Percentiles rank a stretch among this genome's conserved stretches.
These are phyloP conservation scores for Zootoca vivipara DNA, from an alignment of 2,113 vertebrate genomes.

Conservation along the genomic window DNA sequence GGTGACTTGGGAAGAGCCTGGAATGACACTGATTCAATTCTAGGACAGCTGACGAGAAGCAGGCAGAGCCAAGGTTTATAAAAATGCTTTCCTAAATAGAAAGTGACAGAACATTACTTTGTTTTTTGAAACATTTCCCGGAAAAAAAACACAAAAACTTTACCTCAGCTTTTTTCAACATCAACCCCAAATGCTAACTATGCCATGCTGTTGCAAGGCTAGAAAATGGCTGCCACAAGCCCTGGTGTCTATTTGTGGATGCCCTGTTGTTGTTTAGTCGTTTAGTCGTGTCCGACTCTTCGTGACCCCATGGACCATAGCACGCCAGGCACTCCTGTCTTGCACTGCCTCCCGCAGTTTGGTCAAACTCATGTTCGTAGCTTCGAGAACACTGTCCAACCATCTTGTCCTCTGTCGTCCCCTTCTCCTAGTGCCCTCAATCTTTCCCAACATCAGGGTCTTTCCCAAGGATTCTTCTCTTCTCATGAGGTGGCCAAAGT, in stretches of 20 bases:
- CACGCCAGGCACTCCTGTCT: no score
- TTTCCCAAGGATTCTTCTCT: no score
- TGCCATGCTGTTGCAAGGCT: neutral
- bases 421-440: no score
- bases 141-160: neutral
- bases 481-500: no score
- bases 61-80: constrained; percentile 3
- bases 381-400: no score
- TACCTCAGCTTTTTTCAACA: neutral
- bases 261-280: no score
- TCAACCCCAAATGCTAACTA: neutral
- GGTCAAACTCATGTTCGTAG: no score
- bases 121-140: constrained; percentile 32
- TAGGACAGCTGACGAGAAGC: constrained; percentile 5
- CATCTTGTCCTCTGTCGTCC: no score
- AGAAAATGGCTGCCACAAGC: neutral
- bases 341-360: no score
- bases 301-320: no score
- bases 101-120: constrained; percentile 13
- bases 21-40: constrained; percentile 8
- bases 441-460: no score
- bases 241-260: neutral
- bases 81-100: neutral
- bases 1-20: constrained; percentile 18
- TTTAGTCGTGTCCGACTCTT: no score